phyloP scores from a whole-genome alignment of 2,797 vertebrate species.

The Myripristis jacobus region DNA sequence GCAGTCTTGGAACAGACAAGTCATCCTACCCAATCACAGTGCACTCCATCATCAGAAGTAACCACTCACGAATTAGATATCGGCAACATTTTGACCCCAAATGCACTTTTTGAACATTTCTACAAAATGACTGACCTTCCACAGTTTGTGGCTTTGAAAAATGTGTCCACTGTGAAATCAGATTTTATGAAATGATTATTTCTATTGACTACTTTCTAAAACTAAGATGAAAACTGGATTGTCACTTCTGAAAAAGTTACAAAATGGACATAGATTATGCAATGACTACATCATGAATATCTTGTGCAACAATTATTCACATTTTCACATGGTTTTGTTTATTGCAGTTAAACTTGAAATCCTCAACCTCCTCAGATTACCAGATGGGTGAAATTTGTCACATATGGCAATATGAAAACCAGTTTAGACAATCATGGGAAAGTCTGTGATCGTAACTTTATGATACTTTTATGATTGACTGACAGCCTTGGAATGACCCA shows the following conservation, averaged over 20 bases:
- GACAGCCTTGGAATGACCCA: neutral
- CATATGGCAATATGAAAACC: neutral
- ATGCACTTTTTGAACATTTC: conserved; percentile 69
- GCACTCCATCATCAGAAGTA: neutral
- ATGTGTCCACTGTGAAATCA: conserved; percentile 34
- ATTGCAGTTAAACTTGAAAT: neutral
- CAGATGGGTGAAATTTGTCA: no score
- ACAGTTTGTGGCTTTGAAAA: conserved; percentile 27
- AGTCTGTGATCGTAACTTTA: conserved; percentile 1
- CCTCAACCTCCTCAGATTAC: neutral
- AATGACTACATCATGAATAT: no score
- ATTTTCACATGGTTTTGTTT: neutral
- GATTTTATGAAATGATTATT: conserved; percentile 32
- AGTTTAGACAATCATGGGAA: conserved; percentile 55
- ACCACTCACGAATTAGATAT: conserved; percentile 30
- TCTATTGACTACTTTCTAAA: conserved; percentile 23
- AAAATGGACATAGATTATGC: conserved; percentile 6
- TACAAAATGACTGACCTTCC: conserved; percentile 5
- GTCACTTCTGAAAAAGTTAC: conserved; percentile 40
- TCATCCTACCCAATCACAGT: conserved; percentile 17
- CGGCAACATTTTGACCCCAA: conserved; percentile 50
- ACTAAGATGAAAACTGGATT: conserved; percentile 8
- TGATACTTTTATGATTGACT: conserved; percentile 1
- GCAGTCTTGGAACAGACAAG: conserved; percentile 36
- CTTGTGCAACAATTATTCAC: neutral